These are phyloP conservation scores for Drosophila kambysellisi DNA, from an alignment of 2,888 invertebrate species.

Conservation along the genomic window DNA sequence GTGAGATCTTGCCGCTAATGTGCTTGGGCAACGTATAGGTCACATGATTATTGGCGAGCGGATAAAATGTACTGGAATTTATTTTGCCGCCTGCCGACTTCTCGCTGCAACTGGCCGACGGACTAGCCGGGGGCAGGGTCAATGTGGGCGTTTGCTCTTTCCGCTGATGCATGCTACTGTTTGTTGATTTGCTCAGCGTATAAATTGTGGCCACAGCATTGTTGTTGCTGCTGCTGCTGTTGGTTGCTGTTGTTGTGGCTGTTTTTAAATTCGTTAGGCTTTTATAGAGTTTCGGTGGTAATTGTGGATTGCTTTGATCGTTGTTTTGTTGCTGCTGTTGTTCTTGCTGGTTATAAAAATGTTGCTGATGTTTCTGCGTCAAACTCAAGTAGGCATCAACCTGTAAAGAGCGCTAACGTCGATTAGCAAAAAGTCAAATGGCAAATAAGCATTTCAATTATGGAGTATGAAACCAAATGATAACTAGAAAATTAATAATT, in stretches of 20 bases:
- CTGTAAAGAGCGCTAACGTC: conserved; percentile 47
- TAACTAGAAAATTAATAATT: not conserved
- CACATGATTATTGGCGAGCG: conserved; percentile 83
- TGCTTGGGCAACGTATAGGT: conserved; percentile 85
- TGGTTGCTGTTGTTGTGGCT: conserved; percentile 48
- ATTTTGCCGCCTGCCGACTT: conserved; percentile 75
- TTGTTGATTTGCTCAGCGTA: conserved; percentile 75
- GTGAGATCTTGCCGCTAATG: conserved; percentile 83
- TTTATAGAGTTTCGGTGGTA: conserved; percentile 86
- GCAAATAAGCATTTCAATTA: not conserved
- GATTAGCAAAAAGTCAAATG: conserved; percentile 21
- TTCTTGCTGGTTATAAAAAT: conserved; percentile 72
- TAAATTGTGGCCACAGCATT: conserved; percentile 80
- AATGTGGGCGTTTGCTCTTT: conserved; percentile 80
- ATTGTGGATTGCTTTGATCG: conserved; percentile 78
- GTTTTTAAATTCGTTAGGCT: conserved; percentile 84
- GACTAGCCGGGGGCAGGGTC: conserved; percentile 81
- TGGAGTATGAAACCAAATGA: conserved; percentile 8
- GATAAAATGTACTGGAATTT: conserved; percentile 84
- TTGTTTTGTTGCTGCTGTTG: conserved; percentile 55
- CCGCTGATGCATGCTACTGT: conserved; percentile 43
- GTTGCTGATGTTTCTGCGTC: conserved; percentile 80
- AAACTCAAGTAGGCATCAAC: conserved; percentile 83
- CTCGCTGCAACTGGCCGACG: conserved; percentile 56
- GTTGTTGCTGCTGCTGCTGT: conserved; percentile 43